phyloP scores from a whole-genome alignment of 1,140 invertebrate genomes.

The Magallana gigas region DNA sequence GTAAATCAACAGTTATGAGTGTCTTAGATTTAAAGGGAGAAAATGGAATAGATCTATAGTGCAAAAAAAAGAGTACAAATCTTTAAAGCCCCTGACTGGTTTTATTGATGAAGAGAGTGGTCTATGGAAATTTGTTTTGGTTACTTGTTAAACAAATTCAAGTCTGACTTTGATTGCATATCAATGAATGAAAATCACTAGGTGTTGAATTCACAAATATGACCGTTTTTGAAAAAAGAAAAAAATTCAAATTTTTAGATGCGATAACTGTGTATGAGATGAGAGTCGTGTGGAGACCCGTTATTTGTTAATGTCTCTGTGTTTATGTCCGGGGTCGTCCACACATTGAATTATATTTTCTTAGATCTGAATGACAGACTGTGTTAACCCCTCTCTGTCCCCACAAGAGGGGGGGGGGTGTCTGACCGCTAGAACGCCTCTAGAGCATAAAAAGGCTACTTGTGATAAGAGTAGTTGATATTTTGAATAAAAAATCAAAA shows the following conservation, averaged over 20 bases:
- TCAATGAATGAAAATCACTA: too few relatives aligned
- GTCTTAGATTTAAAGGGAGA: too few relatives aligned
- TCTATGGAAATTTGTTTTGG: too few relatives aligned
- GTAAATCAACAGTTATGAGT: too few relatives aligned
- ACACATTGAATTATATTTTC: not conserved
- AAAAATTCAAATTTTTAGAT: not conserved
- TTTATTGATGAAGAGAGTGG: too few relatives aligned
- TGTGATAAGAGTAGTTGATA: slow-evolving; percentile 33
- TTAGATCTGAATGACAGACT: not conserved
- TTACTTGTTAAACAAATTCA: too few relatives aligned
- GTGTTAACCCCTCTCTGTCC: not conserved
- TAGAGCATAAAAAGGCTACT: not conserved
- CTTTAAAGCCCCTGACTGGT: too few relatives aligned
- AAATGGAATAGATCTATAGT: too few relatives aligned
- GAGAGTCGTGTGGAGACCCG: not conserved
- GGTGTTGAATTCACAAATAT: too few relatives aligned
- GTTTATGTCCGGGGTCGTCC: not conserved
- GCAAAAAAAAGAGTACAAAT: too few relatives aligned
- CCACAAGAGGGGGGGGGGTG: not conserved
- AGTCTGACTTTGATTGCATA: too few relatives aligned
- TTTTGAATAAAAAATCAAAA: slow-evolving; percentile 19
- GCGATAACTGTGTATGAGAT: not conserved
- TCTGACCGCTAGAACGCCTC: slow-evolving; percentile 18
- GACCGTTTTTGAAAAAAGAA: not conserved
- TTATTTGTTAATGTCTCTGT: not conserved